Evolutionary conservation across 2,113 vertebrate genomes (phyloP), one percentile per base, ranked within the genome.

Genomic region (Aphyosemion australe): DNA sequence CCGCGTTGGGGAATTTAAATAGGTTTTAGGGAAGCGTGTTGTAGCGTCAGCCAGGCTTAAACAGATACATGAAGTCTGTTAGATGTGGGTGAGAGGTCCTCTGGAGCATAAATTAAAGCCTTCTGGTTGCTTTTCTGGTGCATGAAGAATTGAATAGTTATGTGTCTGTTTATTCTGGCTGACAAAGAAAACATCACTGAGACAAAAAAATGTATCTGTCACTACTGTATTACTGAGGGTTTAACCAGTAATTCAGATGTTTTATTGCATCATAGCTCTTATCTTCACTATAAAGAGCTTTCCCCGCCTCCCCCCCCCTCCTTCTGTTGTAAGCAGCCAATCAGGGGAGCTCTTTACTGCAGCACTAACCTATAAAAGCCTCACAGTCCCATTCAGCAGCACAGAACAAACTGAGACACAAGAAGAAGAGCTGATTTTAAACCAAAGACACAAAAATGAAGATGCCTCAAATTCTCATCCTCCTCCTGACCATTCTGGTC

Each of bases 291-390:
- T 65, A 19, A 70, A 61, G 47, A 52, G 46, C 48, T 79, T 45
- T 73, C 79, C 75, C 78, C 79, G 32, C 87, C 77, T 58, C 42
- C 15, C 12, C 0, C 48, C 8, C 43, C 26, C 58, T 31, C 78
- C 64, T 74, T 51, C 15, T n/a, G 8, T 45, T 60, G 50, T 26
- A 1, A 12, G 13, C 64, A 84, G 64, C 87, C 87, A 88, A 87
- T 84, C 79, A 74, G 52, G 72, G 58, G n/a, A 58, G 51, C 31
- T 48, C 60, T 78, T 65, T 58, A 66, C 81, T 47, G 64, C 68
- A 49, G 76, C 68, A 8, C 52, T 52, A 42, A 21, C 55, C 74
- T 83, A 89, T 91, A 89, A 80, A 87, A 74, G 5, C 42, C 61
- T 65, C 55, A 47, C 60, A 46, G 12, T 63, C 41, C 18, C 34